These are phyloP conservation scores for Ramphastos sulfuratus DNA, from an alignment of 2,113 vertebrate genomes.

Conservation along the genomic window DNA sequence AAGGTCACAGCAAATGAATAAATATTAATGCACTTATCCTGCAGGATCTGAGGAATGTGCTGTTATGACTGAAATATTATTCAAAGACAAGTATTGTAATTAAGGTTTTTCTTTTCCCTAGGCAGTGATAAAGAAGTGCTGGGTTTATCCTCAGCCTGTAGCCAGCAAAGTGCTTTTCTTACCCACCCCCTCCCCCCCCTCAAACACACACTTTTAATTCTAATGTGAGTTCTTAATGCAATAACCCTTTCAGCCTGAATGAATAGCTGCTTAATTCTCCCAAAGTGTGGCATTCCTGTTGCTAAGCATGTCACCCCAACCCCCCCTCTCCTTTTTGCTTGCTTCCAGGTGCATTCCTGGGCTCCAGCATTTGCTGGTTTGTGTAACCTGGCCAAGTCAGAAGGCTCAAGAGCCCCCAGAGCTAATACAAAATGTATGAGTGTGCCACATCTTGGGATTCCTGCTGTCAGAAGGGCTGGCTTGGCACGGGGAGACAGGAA, in stretches of 20 bases:
- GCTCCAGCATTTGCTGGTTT: neutral
- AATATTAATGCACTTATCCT: slow-evolving; percentile 78
- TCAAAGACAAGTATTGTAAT: slow-evolving; percentile 78
- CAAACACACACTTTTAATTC: slow-evolving; percentile 27
- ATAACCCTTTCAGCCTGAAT: slow-evolving; percentile 63
- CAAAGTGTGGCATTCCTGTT: slow-evolving; percentile 55
- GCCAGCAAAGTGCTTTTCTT: slow-evolving; percentile 42
- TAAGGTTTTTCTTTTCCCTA: slow-evolving; percentile 75
- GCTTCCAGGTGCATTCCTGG: slow-evolving; percentile 48
- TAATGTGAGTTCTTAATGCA: slow-evolving; percentile 67
- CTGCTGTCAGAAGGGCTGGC: slow-evolving; percentile 6
- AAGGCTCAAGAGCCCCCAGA: slow-evolving; percentile 52
- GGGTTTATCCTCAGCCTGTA: slow-evolving; percentile 64
- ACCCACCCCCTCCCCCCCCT: neutral
- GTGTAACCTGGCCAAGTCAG: slow-evolving; percentile 54
- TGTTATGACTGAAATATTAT: slow-evolving; percentile 79
- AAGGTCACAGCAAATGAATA: slow-evolving; percentile 78
- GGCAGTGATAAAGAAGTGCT: slow-evolving; percentile 68
- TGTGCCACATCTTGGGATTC: slow-evolving; percentile 10
- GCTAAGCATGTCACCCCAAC: slow-evolving; percentile 51
- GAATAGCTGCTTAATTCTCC: slow-evolving; percentile 68
- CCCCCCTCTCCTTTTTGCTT: neutral
- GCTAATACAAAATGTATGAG: slow-evolving; percentile 57
- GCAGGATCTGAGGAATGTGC: slow-evolving; percentile 75
- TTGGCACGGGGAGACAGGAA: slow-evolving; percentile 34